Evolutionary conservation across 2,113 vertebrate genomes (phyloP).

Genomic region (Carassius carassius): DNA sequence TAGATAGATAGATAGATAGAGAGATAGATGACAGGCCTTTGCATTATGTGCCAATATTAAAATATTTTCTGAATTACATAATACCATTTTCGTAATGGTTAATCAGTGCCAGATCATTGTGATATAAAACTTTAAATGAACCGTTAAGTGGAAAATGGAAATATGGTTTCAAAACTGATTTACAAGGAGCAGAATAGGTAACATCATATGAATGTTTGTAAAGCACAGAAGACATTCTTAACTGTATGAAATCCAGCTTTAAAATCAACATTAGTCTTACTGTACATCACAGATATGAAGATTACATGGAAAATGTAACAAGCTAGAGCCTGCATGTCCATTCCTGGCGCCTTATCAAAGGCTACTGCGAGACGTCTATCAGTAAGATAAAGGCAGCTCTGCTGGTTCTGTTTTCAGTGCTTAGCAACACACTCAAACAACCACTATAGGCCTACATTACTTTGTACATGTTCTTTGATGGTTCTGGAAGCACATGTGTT

Average conservation of each 20-base stretch:
- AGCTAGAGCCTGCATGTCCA: conserved; percentile 19
- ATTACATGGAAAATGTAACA: conserved; percentile 37
- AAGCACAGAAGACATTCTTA: neutral
- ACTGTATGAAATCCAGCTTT: neutral
- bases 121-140: no score
- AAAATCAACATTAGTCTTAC: neutral
- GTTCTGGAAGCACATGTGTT: neutral
- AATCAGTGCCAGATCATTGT: no score
- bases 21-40: no score
- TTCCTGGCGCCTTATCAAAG: conserved; percentile 40
- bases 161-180: no score
- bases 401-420: conserved; percentile 7
- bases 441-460: neutral
- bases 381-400: conserved; percentile 9
- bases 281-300: neutral
- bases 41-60: no score
- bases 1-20: no score
- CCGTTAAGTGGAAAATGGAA: no score
- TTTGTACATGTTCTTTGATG: conserved; percentile 16
- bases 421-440: conserved; percentile 49
- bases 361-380: conserved; percentile 35
- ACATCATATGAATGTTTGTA: no score
- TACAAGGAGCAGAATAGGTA: no score
- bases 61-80: no score
- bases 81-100: no score